phyloP scores from a whole-genome alignment of 2,888 invertebrate species.

The Hypomecis atomaria region DNA sequence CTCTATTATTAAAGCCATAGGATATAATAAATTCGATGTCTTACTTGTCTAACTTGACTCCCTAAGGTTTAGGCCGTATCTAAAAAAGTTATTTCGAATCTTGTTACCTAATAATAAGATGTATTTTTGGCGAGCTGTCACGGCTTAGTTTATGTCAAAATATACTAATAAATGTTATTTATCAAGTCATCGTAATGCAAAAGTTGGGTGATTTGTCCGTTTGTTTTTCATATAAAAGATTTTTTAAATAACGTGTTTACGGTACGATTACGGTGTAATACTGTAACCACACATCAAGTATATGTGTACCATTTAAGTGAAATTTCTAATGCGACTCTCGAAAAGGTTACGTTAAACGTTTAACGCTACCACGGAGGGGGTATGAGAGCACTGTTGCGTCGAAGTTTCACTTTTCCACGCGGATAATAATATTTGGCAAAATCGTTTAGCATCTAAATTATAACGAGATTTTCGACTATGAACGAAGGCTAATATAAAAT shows the following conservation, averaged over 20 bases:
- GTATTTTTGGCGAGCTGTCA: constrained; percentile 4
- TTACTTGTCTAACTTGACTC: neutral
- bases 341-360: too few relatives aligned
- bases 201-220: constrained; percentile 14
- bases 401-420: too few relatives aligned
- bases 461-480: too few relatives aligned
- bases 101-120: neutral
- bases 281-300: too few relatives aligned
- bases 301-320: too few relatives aligned
- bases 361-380: too few relatives aligned
- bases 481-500: too few relatives aligned
- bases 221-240: neutral
- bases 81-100: constrained; percentile 6
- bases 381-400: too few relatives aligned
- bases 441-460: too few relatives aligned
- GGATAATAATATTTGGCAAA: too few relatives aligned
- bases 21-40: neutral
- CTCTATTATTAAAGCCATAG: neutral
- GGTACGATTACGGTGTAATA: too few relatives aligned
- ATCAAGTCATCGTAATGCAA: constrained; percentile 27
- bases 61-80: neutral
- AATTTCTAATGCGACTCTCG: too few relatives aligned
- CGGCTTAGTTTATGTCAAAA: constrained; percentile 14
- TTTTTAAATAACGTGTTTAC: neutral
- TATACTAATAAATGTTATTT: constrained; percentile 34